Conservation (phyloP, 1,140 invertebrate genomes). For the Dinoponera quadriceps region DNA sequence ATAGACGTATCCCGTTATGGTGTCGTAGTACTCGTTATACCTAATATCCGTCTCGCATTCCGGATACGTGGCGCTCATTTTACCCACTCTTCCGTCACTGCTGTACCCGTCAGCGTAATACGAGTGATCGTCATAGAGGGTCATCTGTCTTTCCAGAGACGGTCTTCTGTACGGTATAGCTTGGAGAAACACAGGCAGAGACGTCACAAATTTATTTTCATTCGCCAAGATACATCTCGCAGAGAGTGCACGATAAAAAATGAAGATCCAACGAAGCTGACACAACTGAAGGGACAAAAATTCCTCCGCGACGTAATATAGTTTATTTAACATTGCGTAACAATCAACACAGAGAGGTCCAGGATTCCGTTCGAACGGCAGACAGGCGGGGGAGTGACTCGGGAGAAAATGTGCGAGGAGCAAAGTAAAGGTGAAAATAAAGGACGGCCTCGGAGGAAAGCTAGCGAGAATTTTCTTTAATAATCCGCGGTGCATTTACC, state of each 20-base stretch:
- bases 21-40: constrained; percentile 84
- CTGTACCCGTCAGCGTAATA: constrained; percentile 79
- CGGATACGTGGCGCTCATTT: constrained; percentile 82
- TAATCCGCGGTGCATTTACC: not conserved
- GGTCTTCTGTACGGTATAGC: constrained; percentile 88
- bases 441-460: not conserved
- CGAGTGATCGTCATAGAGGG: constrained; percentile 90
- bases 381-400: too few relatives aligned
- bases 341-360: not conserved
- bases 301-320: not conserved
- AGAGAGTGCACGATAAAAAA: not conserved
- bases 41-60: constrained; percentile 82
- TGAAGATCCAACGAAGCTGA: not conserved
- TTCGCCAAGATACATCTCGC: not conserved
- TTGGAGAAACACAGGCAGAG: constrained; percentile 34
- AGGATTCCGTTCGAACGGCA: too few relatives aligned
- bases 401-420: too few relatives aligned
- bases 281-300: not conserved
- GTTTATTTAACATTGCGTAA: not conserved
- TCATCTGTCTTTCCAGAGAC: constrained; percentile 92
- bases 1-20: constrained; percentile 83
- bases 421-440: not conserved
- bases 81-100: constrained; percentile 76
- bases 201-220: constrained; percentile 1
- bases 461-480: not conserved